Conservation (phyloP, 2,797 vertebrate species). For the Adelosebastes latens region DNA sequence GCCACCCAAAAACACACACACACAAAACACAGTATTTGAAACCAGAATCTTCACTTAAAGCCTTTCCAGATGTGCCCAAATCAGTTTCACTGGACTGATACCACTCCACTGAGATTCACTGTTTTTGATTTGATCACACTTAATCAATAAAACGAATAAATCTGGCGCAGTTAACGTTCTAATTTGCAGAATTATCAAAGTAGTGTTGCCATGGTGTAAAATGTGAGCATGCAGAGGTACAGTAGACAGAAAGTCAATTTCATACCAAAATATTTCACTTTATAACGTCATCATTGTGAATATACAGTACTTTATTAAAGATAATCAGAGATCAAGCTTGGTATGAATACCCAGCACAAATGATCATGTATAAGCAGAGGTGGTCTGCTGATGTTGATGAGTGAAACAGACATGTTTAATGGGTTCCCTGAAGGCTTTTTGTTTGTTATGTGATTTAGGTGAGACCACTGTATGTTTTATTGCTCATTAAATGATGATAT, state of each 20-base stretch:
- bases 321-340: neutral
- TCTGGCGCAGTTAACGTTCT: neutral
- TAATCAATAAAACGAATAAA: neutral
- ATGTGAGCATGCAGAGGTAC: neutral
- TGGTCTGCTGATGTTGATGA: neutral
- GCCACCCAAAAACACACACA: constrained; percentile 35
- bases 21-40: constrained; percentile 46
- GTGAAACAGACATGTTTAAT: too few relatives aligned
- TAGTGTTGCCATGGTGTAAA: neutral
- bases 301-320: neutral
- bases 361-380: neutral
- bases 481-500: too few relatives aligned
- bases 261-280: neutral
- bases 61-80: constrained; percentile 81
- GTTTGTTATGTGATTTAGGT: too few relatives aligned
- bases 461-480: too few relatives aligned
- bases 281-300: neutral
- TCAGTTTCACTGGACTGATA: constrained; percentile 45
- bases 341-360: neutral
- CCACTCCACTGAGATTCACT: neutral
- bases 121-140: constrained; percentile 18
- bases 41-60: constrained; percentile 59
- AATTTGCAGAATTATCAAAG: neutral
- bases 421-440: too few relatives aligned
- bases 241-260: neutral